Evolutionary conservation across 2,797 vertebrate genomes (phyloP).

Genomic region (Serranus cabrilla): DNA sequence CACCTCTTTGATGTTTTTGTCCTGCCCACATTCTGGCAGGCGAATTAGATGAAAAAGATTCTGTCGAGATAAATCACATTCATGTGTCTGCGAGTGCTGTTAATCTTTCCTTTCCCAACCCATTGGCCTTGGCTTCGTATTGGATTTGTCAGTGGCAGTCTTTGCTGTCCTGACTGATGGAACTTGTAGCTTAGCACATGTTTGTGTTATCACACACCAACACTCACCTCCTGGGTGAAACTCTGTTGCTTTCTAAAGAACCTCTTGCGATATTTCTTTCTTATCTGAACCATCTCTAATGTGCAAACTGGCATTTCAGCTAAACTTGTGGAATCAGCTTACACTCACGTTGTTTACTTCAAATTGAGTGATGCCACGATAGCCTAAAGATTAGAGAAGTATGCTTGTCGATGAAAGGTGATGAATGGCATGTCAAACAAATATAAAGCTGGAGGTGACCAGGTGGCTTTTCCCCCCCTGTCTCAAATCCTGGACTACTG

Average conservation of each 20-base stretch:
- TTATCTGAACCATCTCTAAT: conserved; percentile 42
- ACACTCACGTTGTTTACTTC: conserved; percentile 15
- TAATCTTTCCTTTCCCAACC: conserved; percentile 39
- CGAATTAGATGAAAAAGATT: conserved; percentile 30
- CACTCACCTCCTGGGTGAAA: conserved; percentile 15
- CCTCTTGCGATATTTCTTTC: not conserved
- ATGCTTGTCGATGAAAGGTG: not conserved
- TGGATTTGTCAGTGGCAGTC: conserved; percentile 45
- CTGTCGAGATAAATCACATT: conserved; percentile 45
- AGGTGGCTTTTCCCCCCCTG: not conserved
- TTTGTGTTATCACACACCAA: conserved; percentile 48
- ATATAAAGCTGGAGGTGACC: not conserved
- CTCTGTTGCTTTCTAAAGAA: conserved; percentile 7
- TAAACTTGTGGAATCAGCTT: conserved; percentile 23
- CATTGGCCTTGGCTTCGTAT: conserved; percentile 37
- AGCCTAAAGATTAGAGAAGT: not conserved
- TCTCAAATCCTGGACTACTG: not conserved
- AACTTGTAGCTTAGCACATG: conserved; percentile 35
- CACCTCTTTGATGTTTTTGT: conserved; percentile 32
- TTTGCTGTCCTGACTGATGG: conserved; percentile 53
- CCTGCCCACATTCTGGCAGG: conserved; percentile 17
- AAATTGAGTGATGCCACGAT: conserved; percentile 11
- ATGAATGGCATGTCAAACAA: not conserved
- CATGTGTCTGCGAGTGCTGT: conserved; percentile 24
- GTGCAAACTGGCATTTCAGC: not conserved